A percentile compares a stretch with the other conserved stretches of the same genome.
phyloP scores from a whole-genome alignment of 2,113 vertebrate species.

The Stegostoma tigrinum region DNA sequence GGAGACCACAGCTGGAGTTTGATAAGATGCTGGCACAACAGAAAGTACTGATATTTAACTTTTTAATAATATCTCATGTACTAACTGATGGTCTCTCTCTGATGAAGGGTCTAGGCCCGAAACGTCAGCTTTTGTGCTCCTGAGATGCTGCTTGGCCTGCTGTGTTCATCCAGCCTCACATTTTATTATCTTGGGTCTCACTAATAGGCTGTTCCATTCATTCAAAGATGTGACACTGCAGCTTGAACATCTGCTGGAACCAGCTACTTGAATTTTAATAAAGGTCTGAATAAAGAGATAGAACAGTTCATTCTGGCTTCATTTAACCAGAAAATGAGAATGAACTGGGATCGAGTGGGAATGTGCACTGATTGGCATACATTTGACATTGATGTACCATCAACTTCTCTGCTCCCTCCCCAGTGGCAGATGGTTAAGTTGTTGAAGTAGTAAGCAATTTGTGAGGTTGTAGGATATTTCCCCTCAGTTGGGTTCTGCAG shows the following conservation, averaged over 20 bases:
- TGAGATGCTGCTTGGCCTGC: too few species aligned
- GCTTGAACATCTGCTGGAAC: neutral
- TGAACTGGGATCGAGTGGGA: neutral
- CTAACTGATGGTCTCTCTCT: neutral
- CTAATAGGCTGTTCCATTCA: neutral
- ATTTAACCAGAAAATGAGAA: neutral
- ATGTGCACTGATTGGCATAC: neutral
- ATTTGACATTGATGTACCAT: neutral
- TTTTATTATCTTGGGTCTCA: too few species aligned
- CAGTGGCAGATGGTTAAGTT: neutral
- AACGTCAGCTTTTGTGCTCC: too few species aligned
- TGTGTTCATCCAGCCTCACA: too few species aligned
- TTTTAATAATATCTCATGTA: neutral
- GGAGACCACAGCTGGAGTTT: neutral
- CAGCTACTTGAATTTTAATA: neutral
- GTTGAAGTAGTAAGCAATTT: neutral
- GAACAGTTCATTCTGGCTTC: neutral
- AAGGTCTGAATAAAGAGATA: neutral
- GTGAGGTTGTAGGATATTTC: neutral
- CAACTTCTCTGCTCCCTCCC: neutral
- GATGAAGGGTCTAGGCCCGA: too few species aligned
- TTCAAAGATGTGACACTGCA: neutral
- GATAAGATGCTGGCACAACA: neutral
- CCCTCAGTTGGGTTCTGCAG: neutral
- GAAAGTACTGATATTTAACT: neutral